phyloP scores from a whole-genome alignment of 2,113 vertebrate species.

The Lampris megalopsis region DNA sequence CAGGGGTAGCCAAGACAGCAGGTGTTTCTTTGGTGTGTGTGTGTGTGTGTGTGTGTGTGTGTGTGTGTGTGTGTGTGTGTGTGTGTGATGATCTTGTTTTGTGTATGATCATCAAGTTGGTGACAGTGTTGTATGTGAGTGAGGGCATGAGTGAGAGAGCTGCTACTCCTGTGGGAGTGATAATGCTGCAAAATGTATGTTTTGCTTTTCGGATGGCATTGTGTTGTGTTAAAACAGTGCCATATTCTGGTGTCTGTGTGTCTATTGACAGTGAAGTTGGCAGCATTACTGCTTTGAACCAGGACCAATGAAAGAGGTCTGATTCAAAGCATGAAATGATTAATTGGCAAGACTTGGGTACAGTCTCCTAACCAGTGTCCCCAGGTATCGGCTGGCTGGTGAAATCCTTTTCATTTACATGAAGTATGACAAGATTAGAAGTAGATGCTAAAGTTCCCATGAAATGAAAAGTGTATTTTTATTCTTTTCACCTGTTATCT shows the following conservation, averaged over 20 bases:
- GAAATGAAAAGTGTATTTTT: no score
- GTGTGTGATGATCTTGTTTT: not conserved
- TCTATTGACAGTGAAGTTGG: not conserved
- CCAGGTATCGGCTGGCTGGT: slow-evolving; percentile 16
- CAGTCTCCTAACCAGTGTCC: slow-evolving; percentile 41
- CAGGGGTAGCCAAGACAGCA: slow-evolving; percentile 57
- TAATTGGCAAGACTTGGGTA: slow-evolving; percentile 27
- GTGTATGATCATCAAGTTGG: not conserved
- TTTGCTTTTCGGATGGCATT: slow-evolving; percentile 14
- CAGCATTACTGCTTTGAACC: not conserved
- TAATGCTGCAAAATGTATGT: not conserved
- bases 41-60: slow-evolving; percentile 12
- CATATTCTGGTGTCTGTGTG: slow-evolving; percentile 1
- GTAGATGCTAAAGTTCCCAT: no score
- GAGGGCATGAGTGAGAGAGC: not conserved
- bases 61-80: not conserved
- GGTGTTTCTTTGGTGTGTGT: slow-evolving; percentile 52
- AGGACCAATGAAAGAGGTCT: not conserved
- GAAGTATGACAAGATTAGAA: no score
- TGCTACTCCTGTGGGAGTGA: slow-evolving; percentile 2
- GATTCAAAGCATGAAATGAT: slow-evolving; percentile 32
- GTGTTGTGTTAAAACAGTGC: not conserved
- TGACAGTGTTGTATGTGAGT: not conserved
- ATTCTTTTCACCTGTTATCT: no score
- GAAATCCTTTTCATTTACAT: no score